Evolutionary conservation across 2,888 invertebrate genomes (phyloP), one percentile per base, ranked within the genome.

Genomic region (Zele albiditarsus): DNA sequence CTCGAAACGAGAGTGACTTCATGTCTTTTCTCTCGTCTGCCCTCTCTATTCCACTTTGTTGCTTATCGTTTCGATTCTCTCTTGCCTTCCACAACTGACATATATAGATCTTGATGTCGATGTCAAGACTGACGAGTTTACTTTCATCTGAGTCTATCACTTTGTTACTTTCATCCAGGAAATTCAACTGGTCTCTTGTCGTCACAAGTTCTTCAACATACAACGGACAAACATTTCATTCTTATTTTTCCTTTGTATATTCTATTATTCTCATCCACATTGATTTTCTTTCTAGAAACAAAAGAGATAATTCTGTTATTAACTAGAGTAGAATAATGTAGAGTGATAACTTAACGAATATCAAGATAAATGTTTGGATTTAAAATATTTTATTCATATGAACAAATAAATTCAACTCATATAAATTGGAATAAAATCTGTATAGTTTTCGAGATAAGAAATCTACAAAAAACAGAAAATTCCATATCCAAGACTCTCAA

Each of bases 111-210:
- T 58, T 12, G 20, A n/a, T 53, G 67, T 38, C n/a, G 62, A 70
- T 70, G 70, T 70, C 65, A 74, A 74, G 33, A 58, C 57, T 49
- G 57, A 27, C 58, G 38, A 75, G 71, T 75, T 71, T 71, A 71
- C 74, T 75, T 75, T 75, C 74, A 71, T 57, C n/a, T 42, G 58
- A 67, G 58, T 28, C 60, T 28, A 42, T 71, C 60, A 66, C 25
- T 60, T 46, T 70, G 25, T 71, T 75, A 75, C 74, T 75, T 75
- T 75, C 74, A 75, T 75, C 70, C 65, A 31, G 71, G 74, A 71
- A 71, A 71, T 66, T 60, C 38, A 65, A 71, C 65, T 70, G 42
- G 65, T 70, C 63, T 38, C 42, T 31, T 28, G 20, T 65, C 27
- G 38, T 66, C n/a, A 23, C n/a, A 62, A 62, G 6, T 62, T 62